Evolutionary conservation across 2,113 vertebrate species (phyloP), one percentile per base, ranked within the genome.

Genomic region (Triplophysa siluroides): DNA sequence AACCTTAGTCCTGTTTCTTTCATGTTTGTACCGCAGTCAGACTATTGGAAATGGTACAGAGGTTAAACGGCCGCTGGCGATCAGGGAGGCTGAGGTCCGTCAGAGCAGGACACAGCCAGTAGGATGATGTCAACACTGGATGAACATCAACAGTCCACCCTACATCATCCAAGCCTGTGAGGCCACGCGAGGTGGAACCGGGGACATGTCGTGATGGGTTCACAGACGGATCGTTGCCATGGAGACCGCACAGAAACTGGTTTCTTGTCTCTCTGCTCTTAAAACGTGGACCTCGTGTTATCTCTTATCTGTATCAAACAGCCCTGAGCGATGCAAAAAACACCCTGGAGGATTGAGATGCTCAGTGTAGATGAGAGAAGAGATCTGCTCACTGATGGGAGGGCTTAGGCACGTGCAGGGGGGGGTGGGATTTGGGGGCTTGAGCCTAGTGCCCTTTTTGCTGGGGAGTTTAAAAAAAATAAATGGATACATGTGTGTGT

Each of bases 61-160:
- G 24, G 65, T 26, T 29, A n/a, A 52, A 78, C 4, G 26, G 26
- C 47, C 47, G 6, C 26, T 1, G 47, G 5, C 29, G 75, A 41
- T 41, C 11, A 29, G 11, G 24, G 62, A 65, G 18, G 61, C 41
- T 33, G 47, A 23, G 62, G 12, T 54, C 41, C 66, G 13, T 78
- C 64, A 21, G 50, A 50, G 47, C 10, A 43, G 52, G 54, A 45
- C 41, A 67, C 19, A 66, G 63, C 14, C 62, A 77, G 47, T 7
- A 23, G 29, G 8, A 67, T 75, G 60, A 75, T 33, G 65, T 78
- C 16, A 78, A 9, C 23, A 8, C 65, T 78, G 65, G 50, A 78
- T 58, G 11, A 65, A 78, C 52, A 43, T 67, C 64, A 68, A 58
- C n/a, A 78, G 64, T n/a, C 38, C 64, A 68, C 33, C 64, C 76